Percentiles rank a stretch among this genome's conserved stretches.
Evolutionary conservation across 2,888 invertebrate species (phyloP).

Genomic region (Lasioglossum marginatum): DNA sequence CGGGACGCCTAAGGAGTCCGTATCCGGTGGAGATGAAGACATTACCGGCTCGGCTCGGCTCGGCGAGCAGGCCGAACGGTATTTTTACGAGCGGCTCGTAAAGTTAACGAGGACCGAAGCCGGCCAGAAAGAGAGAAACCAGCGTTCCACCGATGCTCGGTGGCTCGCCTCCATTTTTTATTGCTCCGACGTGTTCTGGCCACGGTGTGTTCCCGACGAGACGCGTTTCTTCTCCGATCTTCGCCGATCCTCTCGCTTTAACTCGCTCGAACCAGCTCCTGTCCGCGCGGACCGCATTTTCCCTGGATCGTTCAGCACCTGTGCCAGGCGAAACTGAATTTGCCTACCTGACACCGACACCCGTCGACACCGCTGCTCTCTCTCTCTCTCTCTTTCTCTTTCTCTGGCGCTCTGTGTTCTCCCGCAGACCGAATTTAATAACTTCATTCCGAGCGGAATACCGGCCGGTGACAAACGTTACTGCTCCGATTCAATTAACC

Average conservation of each 20-base stretch:
- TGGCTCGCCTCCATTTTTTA: conserved; percentile 68
- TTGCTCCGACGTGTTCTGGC: conserved; percentile 42
- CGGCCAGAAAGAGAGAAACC: conserved; percentile 68
- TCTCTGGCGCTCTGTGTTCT: not conserved
- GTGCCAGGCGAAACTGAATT: conserved; percentile 22
- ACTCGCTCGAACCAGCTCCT: conserved; percentile 21
- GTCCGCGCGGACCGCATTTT: conserved; percentile 39
- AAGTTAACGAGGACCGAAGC: conserved; percentile 82
- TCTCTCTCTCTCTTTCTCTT: not conserved
- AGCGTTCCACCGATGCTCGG: conserved; percentile 67
- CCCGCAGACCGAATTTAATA: not conserved
- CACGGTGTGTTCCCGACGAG: not conserved
- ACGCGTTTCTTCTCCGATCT: conserved; percentile 19
- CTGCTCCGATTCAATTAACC: conserved; percentile 11
- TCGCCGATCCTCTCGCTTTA: conserved; percentile 37
- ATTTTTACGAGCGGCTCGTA: conserved; percentile 84
- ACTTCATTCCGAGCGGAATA: conserved; percentile 7
- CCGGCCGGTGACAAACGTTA: conserved; percentile 6
- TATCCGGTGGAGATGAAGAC: conserved; percentile 82
- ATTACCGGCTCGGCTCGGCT: conserved; percentile 75
- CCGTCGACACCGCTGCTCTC: not conserved
- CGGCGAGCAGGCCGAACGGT: conserved; percentile 78
- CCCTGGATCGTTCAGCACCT: conserved; percentile 43
- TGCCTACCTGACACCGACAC: not conserved
- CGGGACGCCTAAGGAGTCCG: conserved; percentile 76